phyloP scores from a whole-genome alignment of 2,113 vertebrate species.

The Hippocampus mohnikei region DNA sequence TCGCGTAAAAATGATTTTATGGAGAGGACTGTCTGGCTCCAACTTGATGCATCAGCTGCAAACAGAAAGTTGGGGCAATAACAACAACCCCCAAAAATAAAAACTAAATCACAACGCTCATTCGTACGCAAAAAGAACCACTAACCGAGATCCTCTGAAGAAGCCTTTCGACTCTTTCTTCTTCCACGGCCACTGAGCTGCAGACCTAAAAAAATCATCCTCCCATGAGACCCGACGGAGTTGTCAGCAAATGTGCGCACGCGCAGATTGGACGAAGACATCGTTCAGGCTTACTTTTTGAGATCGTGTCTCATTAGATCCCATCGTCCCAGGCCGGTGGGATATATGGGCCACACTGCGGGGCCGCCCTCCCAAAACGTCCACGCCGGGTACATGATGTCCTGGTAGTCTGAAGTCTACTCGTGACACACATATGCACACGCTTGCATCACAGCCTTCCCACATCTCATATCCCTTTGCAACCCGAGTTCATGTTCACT shows the following conservation, averaged over 20 bases:
- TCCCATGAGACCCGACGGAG: neutral
- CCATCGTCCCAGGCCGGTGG: conserved; percentile 94
- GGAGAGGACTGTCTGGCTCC: too few relatives aligned
- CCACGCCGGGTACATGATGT: conserved; percentile 99
- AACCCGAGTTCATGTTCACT: neutral
- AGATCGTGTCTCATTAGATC: conserved; percentile 93
- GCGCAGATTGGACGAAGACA: too few relatives aligned
- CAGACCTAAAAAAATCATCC: conserved; percentile 73
- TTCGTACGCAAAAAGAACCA: neutral
- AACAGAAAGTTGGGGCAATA: too few relatives aligned
- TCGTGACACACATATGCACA: conserved; percentile 8
- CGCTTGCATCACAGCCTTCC: too few relatives aligned
- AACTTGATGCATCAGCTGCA: too few relatives aligned
- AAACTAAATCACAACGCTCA: neutral
- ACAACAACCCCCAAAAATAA: neutral
- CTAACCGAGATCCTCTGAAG: conserved; percentile 94
- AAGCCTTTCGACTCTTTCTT: conserved; percentile 89
- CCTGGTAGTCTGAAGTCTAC: conserved; percentile 88
- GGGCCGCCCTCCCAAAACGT: conserved; percentile 99
- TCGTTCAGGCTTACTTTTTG: conserved; percentile 69
- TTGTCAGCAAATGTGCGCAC: neutral
- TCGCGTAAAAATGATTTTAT: too few relatives aligned
- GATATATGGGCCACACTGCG: conserved; percentile 98
- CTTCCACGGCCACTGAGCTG: conserved; percentile 88
- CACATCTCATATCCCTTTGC: neutral